Percentiles rank a stretch among this genome's conserved stretches.
These are phyloP conservation scores for Ameiurus melas DNA, from an alignment of 2,113 vertebrate species.

Conservation along the genomic window DNA sequence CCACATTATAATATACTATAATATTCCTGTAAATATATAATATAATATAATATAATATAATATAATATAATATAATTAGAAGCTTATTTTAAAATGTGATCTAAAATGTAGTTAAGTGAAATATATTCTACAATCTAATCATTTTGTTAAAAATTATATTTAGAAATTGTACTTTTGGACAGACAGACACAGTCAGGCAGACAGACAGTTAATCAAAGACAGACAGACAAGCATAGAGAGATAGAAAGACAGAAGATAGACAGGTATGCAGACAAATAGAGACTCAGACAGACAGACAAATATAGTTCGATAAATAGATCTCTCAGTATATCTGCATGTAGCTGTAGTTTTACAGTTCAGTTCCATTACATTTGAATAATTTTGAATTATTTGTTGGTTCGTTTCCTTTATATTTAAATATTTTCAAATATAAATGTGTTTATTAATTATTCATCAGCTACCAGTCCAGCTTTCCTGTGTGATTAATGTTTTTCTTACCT, in stretches of 20 bases:
- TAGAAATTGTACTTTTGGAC: background rate
- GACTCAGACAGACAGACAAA: background rate
- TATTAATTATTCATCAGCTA: background rate
- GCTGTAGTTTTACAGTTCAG: background rate
- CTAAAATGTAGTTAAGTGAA: too few species aligned
- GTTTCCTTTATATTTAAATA: background rate
- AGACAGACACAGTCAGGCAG: background rate
- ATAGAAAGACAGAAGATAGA: background rate
- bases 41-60: background rate
- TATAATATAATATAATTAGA: background rate
- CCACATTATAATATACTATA: background rate
- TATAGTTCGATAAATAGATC: background rate
- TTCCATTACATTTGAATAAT: background rate
- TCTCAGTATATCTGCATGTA: background rate
- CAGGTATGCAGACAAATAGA: background rate
- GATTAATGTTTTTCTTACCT: background rate
- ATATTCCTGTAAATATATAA: background rate
- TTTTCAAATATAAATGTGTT: background rate
- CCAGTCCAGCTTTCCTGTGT: background rate
- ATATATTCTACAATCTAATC: too few species aligned
- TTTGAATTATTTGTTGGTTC: background rate
- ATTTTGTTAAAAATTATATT: too few species aligned
- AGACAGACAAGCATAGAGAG: background rate
- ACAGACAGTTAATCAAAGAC: background rate
- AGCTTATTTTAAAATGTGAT: too few species aligned